These are phyloP conservation scores for Rotaria sp. DNA, from an alignment of 2,888 invertebrate species.

Conservation along the genomic window DNA sequence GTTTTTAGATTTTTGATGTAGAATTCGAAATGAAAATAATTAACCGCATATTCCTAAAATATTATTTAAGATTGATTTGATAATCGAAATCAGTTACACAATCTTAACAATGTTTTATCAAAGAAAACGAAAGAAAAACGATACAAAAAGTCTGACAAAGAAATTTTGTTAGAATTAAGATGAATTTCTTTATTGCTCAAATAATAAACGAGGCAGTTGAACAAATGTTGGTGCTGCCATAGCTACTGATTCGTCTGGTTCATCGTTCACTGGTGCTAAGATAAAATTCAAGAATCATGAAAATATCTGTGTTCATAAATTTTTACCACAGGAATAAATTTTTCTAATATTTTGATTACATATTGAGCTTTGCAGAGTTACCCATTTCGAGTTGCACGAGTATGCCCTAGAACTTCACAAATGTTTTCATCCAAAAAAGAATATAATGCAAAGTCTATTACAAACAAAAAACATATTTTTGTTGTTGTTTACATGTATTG, in stretches of 20 bases:
- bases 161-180: not conserved
- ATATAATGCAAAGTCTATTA: no score
- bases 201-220: slow-evolving; percentile 1
- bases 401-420: no score
- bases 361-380: no score
- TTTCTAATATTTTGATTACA: no score
- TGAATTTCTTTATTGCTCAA: not conserved
- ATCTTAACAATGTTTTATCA: not conserved
- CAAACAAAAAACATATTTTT: no score
- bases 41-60: no score
- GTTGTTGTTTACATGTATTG: no score
- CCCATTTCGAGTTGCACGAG: no score
- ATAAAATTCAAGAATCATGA: not conserved
- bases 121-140: not conserved
- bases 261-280: not conserved
- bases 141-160: not conserved
- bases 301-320: not conserved
- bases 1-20: no score
- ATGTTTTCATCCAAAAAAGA: not conserved
- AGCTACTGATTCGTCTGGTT: not conserved
- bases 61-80: no score
- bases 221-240: slow-evolving; percentile 8
- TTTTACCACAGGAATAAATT: not conserved
- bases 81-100: not conserved
- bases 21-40: no score